Conservation (phyloP, 1,140 invertebrate genomes). For the Yoshiicerus persimilis region DNA sequence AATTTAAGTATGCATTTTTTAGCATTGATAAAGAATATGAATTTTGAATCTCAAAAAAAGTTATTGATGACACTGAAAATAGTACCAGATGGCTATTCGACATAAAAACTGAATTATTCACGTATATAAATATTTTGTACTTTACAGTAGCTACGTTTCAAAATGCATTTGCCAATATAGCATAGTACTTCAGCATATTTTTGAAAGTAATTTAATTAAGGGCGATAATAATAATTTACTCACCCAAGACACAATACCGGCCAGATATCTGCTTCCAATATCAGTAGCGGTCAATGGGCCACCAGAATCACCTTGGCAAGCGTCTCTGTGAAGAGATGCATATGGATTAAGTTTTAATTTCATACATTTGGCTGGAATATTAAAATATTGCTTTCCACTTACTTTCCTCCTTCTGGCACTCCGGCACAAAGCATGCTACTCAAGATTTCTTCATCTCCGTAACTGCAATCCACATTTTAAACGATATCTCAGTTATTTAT, state of each 20-base stretch:
- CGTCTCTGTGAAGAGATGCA: background rate
- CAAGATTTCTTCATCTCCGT: background rate
- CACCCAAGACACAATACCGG: conserved; percentile 27
- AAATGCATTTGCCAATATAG: too few species aligned
- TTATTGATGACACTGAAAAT: too few species aligned
- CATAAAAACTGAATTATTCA: background rate
- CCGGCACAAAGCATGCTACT: conserved; percentile 27
- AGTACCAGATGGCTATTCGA: too few species aligned
- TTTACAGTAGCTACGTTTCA: background rate
- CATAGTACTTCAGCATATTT: too few species aligned
- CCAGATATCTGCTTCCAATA: background rate
- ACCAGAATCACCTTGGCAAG: conserved; percentile 26
- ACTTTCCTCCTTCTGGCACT: background rate
- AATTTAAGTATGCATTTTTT: too few species aligned
- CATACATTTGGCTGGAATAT: background rate
- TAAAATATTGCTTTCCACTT: background rate
- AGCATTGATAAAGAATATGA: too few species aligned
- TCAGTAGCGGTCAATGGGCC: background rate
- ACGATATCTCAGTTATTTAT: too few species aligned
- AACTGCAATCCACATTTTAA: background rate
- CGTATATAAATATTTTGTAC: background rate
- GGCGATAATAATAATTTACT: background rate
- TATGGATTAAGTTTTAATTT: background rate
- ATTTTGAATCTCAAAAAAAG: too few species aligned
- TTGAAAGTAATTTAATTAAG: too few species aligned